A percentile compares a stretch with the other conserved stretches of the same genome.
phyloP scores from a whole-genome alignment of 2,888 invertebrate genomes.

The Bombyx huttoni region DNA sequence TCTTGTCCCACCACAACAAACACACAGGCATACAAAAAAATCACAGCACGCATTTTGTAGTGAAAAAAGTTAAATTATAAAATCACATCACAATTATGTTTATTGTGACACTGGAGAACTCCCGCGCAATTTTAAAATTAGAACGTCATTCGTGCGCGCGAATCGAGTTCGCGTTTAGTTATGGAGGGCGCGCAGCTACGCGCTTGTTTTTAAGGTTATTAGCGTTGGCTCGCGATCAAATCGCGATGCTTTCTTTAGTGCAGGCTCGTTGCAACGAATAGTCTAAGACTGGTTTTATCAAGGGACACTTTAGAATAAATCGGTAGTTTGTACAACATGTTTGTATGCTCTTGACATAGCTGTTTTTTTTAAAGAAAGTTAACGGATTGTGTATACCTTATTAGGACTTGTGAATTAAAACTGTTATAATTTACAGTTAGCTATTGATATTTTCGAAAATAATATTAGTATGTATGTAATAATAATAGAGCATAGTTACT shows the following conservation, averaged over 20 bases:
- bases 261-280: constrained; percentile 11
- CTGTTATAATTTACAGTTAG: neutral
- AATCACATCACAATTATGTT: constrained; percentile 5
- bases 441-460: neutral
- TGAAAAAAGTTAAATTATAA: constrained; percentile 7
- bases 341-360: neutral
- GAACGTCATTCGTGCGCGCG: constrained; percentile 29
- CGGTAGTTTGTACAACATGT: neutral
- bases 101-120: constrained; percentile 3
- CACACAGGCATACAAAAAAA: constrained; percentile 37
- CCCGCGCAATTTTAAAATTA: constrained; percentile 10
- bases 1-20: constrained; percentile 39
- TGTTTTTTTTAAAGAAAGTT: neutral
- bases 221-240: constrained; percentile 7
- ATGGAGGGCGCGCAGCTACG: constrained; percentile 20
- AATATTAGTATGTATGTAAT: neutral
- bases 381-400: neutral
- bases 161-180: constrained; percentile 20
- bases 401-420: neutral
- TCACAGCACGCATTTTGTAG: constrained; percentile 40
- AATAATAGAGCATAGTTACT: neutral
- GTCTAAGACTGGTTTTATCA: constrained; percentile 9
- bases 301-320: constrained; percentile 1
- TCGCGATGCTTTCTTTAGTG: constrained; percentile 19
- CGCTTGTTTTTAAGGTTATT: constrained; percentile 15